phyloP scores from a whole-genome alignment of 1,140 invertebrate species.

The Phortica variegata region DNA sequence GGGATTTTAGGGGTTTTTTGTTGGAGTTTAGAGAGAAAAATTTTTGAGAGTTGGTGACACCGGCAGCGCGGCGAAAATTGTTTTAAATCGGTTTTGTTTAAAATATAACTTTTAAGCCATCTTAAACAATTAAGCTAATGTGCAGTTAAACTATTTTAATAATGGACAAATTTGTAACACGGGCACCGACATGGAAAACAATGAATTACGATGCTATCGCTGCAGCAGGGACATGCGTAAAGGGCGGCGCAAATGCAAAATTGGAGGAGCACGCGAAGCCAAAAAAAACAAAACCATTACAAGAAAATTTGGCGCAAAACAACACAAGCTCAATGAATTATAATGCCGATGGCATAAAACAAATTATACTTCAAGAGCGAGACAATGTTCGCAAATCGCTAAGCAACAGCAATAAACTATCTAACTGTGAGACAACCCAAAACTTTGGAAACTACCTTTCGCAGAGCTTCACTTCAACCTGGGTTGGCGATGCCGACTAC shows the following conservation, averaged over 20 bases:
- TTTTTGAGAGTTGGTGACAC: too few species aligned
- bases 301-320: too few species aligned
- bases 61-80: too few species aligned
- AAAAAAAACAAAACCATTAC: neutral
- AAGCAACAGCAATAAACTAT: conserved; percentile 6
- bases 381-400: conserved; percentile 2
- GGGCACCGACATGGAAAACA: conserved; percentile 33
- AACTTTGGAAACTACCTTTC: neutral
- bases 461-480: neutral
- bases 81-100: too few species aligned
- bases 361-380: neutral
- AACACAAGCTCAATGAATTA: neutral
- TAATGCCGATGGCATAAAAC: neutral
- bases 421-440: neutral
- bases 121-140: neutral
- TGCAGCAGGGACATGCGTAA: neutral
- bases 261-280: conserved; percentile 13
- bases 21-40: too few species aligned
- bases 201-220: conserved; percentile 21
- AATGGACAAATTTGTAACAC: conserved; percentile 35
- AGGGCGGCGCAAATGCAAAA: conserved; percentile 3
- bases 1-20: too few species aligned
- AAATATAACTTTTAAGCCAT: too few species aligned
- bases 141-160: neutral
- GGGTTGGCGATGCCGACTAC: neutral